These are phyloP conservation scores for Hiodon alosoides DNA, from an alignment of 2,113 vertebrate species.

Conservation along the genomic window DNA sequence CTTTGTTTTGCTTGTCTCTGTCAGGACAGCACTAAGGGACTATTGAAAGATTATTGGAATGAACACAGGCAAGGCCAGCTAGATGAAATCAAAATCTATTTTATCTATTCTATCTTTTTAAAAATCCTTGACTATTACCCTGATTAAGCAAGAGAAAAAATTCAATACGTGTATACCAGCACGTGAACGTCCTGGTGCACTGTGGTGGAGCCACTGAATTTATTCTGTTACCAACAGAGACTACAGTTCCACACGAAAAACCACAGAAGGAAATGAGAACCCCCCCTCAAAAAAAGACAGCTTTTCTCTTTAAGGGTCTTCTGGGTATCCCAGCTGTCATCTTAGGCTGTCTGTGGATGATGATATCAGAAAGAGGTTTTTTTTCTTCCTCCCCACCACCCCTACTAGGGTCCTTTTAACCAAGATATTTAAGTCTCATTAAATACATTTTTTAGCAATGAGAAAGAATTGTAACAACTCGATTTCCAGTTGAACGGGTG, in stretches of 20 bases:
- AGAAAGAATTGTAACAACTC: conserved; percentile 11
- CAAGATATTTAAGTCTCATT: conserved; percentile 18
- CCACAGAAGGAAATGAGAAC: background rate
- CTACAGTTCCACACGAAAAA: conserved; percentile 12
- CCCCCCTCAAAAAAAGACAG: conserved; percentile 4
- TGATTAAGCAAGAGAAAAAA: too few relatives aligned
- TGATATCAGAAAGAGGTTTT: conserved; percentile 12
- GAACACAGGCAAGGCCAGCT: background rate
- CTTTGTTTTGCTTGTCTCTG: background rate
- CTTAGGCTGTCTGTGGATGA: background rate
- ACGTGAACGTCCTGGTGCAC: background rate
- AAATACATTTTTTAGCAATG: conserved; percentile 16
- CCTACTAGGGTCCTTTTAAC: conserved; percentile 17
- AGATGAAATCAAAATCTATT: background rate
- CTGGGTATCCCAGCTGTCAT: conserved; percentile 6
- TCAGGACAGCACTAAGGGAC: background rate
- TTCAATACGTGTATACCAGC: too few relatives aligned
- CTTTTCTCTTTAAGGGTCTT: background rate
- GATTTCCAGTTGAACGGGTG: conserved; percentile 15
- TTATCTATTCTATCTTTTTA: too few relatives aligned
- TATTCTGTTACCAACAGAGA: conserved; percentile 2
- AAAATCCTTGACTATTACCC: too few relatives aligned
- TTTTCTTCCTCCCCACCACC: background rate
- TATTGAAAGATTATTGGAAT: background rate
- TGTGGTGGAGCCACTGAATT: background rate